These are phyloP conservation scores for Helostoma temminkii DNA, from an alignment of 2,797 vertebrate genomes.

Conservation along the genomic window DNA sequence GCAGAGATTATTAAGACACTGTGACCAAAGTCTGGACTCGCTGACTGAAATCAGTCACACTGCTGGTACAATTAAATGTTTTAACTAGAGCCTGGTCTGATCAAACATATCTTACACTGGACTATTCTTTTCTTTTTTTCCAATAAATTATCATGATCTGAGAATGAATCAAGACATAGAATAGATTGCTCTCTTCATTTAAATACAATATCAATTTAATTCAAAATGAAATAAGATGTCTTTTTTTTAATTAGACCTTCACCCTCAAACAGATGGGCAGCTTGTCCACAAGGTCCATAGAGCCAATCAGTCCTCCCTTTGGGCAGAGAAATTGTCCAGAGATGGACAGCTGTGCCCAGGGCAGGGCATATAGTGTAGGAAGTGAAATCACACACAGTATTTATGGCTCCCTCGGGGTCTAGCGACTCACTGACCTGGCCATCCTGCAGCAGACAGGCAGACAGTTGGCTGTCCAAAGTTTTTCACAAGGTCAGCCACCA, in stretches of 20 bases:
- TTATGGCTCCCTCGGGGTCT: constrained; percentile 72
- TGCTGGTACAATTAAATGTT: too few relatives aligned
- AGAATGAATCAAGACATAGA: too few relatives aligned
- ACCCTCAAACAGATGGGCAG: constrained; percentile 74
- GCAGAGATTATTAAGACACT: too few relatives aligned
- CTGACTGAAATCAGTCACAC: too few relatives aligned
- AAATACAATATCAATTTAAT: too few relatives aligned
- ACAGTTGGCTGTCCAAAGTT: constrained; percentile 63
- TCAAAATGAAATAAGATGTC: constrained; percentile 73
- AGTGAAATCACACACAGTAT: constrained; percentile 79
- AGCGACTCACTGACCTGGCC: constrained; percentile 73
- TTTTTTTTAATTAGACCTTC: too few relatives aligned
- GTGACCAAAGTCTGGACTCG: too few relatives aligned
- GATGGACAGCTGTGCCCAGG: constrained; percentile 84
- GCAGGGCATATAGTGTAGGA: constrained; percentile 74
- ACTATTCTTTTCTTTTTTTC: too few relatives aligned
- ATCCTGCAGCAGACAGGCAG: constrained; percentile 62
- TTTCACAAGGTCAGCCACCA: constrained; percentile 70
- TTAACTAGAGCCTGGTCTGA: too few relatives aligned
- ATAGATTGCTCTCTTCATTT: too few relatives aligned
- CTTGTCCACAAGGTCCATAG: constrained; percentile 54
- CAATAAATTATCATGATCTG: too few relatives aligned
- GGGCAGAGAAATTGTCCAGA: constrained; percentile 81
- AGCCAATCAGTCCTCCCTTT: constrained; percentile 72
- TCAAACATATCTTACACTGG: too few relatives aligned